Conservation (phyloP, 2,797 vertebrate species). For the Syngnathus acus region DNA sequence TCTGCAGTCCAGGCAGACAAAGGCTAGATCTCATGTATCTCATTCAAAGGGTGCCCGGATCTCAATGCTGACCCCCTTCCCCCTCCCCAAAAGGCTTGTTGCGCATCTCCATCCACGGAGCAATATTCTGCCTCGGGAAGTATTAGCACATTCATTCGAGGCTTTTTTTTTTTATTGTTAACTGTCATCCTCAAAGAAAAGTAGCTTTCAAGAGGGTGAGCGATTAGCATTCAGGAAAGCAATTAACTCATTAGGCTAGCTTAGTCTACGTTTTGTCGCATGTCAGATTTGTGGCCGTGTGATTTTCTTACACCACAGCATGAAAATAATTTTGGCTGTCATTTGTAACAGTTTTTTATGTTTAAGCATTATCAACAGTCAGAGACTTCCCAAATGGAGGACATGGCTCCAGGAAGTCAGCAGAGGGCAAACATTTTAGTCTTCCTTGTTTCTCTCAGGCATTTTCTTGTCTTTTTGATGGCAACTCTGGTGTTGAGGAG, state of each 20-base stretch:
- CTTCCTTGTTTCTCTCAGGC: neutral
- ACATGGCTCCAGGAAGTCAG: neutral
- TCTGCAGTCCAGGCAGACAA: constrained; percentile 10
- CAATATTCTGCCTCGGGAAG: neutral
- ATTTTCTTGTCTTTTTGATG: neutral
- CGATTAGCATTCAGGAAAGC: no score
- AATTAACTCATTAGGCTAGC: no score
- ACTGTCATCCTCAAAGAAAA: no score
- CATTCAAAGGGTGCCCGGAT: neutral
- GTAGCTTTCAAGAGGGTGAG: no score
- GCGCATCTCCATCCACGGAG: neutral
- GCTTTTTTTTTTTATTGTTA: no score
- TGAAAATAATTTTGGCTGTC: no score
- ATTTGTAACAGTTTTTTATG: no score
- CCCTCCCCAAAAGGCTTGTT: neutral
- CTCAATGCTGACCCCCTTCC: neutral
- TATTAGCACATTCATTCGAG: neutral
- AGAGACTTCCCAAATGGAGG: neutral
- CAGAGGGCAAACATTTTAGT: neutral
- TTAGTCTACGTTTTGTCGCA: no score
- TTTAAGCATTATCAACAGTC: no score
- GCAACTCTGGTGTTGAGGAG: neutral
- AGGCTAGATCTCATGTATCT: neutral
- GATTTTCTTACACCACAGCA: no score
- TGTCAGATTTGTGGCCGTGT: no score